Base-by-base conservation (phyloP, 2,113 vertebrate species). In the Coregonus clupeaformis region DNA sequence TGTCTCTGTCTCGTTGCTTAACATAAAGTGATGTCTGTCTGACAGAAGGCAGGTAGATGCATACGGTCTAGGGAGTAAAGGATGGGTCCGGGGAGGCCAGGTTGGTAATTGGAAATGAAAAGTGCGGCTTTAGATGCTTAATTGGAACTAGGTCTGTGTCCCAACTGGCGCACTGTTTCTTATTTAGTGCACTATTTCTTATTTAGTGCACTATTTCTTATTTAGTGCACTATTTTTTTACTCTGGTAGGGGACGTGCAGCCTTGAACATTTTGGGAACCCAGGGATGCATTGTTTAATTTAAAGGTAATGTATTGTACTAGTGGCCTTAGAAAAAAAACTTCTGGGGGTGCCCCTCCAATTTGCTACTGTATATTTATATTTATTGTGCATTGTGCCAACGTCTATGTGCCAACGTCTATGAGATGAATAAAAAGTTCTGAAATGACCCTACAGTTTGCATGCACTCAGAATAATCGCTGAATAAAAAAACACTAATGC, bases 11-110 rank as follows among this genome's bases (percentile, higher is more conserved):
- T 71, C 36, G 6, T 36, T 77, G 75, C 60, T 70, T 59, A 73
- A 76, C 71, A 70, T 66, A 63, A 70, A 22, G 42, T 66, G 67
- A 77, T 24, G 55, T 57, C 67, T 65, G 67, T 57, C 57, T 57
- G 13, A 64, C 32, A 36, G 7, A 36, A 36, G 7, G 32, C 32
- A 36, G 32, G 32, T 36, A 36, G 32, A 2, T 36, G 0, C 13
- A n/a, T 62, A n/a, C 5, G 4, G 5, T 5, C 9, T n/a, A 9
- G 59, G 2, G 3, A n/a, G 59, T 20, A n/a, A 4, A 55, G 12
- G 49, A 5, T 18, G 49, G 49, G 49, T 55, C 49, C 49, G 18
- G 49, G 49, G 14, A 55, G 49, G 18, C 3, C 3, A 55, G 14
- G 49, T 52, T 52, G 12, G 16, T 18, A 5, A 52, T 16, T 52